Conservation (phyloP, 2,113 vertebrate species). For the Etheostoma spectabile region DNA sequence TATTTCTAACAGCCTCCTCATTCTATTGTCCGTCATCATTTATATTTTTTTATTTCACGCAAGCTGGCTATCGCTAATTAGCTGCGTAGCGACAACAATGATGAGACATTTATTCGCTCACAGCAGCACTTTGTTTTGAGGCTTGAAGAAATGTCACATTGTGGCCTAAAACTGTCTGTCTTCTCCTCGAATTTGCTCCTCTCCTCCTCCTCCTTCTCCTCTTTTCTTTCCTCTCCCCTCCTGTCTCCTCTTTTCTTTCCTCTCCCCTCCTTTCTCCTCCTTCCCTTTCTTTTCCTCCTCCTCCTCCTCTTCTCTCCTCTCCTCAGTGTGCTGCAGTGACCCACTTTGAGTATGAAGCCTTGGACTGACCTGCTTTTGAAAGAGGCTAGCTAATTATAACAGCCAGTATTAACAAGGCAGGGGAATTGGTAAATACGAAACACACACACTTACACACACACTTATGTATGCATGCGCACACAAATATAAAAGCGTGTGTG, state of each 20-base stretch:
- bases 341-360: slow-evolving; percentile 78
- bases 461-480: neutral
- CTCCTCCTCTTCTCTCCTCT: slow-evolving; percentile 37
- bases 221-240: neutral
- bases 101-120: slow-evolving; percentile 5
- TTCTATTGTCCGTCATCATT: neutral
- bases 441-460: slow-evolving; percentile 6
- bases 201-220: neutral
- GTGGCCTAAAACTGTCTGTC: slow-evolving; percentile 35
- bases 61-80: neutral
- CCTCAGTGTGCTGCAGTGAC: slow-evolving; percentile 75
- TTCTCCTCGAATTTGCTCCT: neutral
- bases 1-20: too few relatives aligned
- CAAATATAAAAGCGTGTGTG: slow-evolving; percentile 5
- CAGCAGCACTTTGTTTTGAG: slow-evolving; percentile 2
- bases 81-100: slow-evolving; percentile 3
- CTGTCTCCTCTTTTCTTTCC: slow-evolving; percentile 6
- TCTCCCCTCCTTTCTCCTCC: slow-evolving; percentile 1
- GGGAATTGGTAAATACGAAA: slow-evolving; percentile 80
- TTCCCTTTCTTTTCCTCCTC: neutral
- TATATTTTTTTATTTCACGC: neutral
- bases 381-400: slow-evolving; percentile 83
- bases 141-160: slow-evolving; percentile 21
- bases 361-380: slow-evolving; percentile 83
- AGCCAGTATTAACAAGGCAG: slow-evolving; percentile 79